Percentiles rank a stretch among this genome's conserved stretches.
These are phyloP conservation scores for Orchesella cincta DNA, from an alignment of 1,140 invertebrate species.

Conservation along the genomic window DNA sequence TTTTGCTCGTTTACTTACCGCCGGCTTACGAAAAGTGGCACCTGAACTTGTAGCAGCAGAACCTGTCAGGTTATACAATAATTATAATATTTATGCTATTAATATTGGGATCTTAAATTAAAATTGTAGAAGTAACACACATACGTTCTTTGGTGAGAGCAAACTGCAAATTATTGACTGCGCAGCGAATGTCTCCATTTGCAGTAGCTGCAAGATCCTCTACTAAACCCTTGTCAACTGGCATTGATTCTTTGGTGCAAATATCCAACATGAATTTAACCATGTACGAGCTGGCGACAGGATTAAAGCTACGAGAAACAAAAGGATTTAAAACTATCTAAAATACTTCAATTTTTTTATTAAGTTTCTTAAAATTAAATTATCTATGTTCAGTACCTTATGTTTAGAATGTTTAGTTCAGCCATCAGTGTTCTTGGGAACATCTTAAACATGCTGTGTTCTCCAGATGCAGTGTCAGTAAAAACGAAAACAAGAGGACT, in stretches of 20 bases:
- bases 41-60: background rate
- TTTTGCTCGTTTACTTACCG: slow-evolving; percentile 13
- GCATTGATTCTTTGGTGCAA: slow-evolving; percentile 28
- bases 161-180: slow-evolving; percentile 47
- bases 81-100: background rate
- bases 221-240: background rate
- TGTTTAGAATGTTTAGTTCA: slow-evolving; percentile 32
- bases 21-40: background rate
- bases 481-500: slow-evolving; percentile 43
- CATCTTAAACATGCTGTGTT: slow-evolving; percentile 31
- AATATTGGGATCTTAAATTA: too few species aligned
- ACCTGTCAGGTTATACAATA: too few species aligned
- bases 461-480: slow-evolving; percentile 36
- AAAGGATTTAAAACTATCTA: slow-evolving; percentile 10
- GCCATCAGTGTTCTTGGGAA: slow-evolving; percentile 35
- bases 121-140: too few species aligned
- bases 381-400: too few species aligned
- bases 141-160: slow-evolving; percentile 29
- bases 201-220: slow-evolving; percentile 31
- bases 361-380: too few species aligned
- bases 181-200: slow-evolving; percentile 45
- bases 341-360: background rate
- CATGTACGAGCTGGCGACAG: slow-evolving; percentile 41
- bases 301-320: slow-evolving; percentile 43
- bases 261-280: slow-evolving; percentile 36